Evolutionary conservation across 2,797 vertebrate genomes (phyloP).

Genomic region (Nyctibius grandis): DNA sequence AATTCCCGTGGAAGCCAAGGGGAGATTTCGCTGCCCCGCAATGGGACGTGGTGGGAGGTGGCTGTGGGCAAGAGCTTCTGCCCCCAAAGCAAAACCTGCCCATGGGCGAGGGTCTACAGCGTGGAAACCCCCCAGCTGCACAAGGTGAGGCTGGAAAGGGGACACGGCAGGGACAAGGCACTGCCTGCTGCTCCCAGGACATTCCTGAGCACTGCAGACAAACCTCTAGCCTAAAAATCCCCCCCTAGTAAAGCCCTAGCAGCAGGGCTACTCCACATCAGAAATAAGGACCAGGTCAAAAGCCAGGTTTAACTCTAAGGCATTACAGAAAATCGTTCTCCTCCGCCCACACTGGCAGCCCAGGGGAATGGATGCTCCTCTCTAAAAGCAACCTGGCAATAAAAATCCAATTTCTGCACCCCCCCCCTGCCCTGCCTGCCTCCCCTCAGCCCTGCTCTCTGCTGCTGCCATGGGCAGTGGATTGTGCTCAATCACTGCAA

Average conservation of each 20-base stretch:
- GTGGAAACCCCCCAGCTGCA: neutral
- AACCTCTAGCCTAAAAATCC: neutral
- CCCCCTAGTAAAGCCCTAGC: accelerated
- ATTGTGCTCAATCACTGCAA: neutral
- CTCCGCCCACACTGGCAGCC: neutral
- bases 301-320: neutral
- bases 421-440: neutral
- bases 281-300: neutral
- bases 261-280: neutral
- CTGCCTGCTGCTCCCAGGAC: neutral
- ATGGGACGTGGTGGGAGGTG: neutral
- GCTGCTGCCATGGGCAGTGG: neutral
- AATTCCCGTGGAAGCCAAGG: accelerated
- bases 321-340: neutral
- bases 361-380: neutral
- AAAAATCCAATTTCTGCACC: neutral
- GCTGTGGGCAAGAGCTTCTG: neutral
- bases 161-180: neutral
- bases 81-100: neutral
- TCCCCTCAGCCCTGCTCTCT: neutral
- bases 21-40: accelerated
- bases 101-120: accelerated
- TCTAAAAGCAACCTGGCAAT: neutral
- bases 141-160: neutral
- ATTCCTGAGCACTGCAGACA: neutral